Evolutionary conservation across 2,113 vertebrate species (phyloP).

Genomic region (Colossoma macropomum): DNA sequence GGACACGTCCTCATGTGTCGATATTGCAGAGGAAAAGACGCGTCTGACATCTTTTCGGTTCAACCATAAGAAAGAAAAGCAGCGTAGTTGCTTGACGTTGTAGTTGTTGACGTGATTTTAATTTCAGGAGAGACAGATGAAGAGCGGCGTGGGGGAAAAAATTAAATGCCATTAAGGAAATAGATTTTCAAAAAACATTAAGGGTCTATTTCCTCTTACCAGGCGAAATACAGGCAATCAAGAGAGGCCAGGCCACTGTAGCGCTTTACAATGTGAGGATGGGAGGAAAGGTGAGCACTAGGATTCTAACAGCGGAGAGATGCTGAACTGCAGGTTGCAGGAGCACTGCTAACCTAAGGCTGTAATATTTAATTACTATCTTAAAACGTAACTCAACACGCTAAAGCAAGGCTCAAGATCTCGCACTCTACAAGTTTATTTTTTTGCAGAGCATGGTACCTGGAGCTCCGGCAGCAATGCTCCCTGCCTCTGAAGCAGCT

Average conservation of each 20-base stretch:
- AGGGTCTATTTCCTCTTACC: not conserved
- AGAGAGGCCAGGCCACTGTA: not conserved
- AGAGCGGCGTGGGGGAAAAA: not conserved
- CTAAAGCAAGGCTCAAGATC: not conserved
- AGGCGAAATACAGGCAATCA: not conserved
- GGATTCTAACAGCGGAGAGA: not conserved
- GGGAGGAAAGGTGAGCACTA: constrained; percentile 4
- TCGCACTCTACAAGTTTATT: not conserved
- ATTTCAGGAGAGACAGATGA: not conserved
- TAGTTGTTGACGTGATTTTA: not conserved
- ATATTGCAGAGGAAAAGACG: not conserved
- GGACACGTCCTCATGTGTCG: not conserved
- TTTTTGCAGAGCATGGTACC: not conserved
- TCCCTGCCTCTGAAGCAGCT: constrained; percentile 81
- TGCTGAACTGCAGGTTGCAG: not conserved
- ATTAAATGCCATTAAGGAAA: too few relatives aligned
- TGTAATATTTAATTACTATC: not conserved
- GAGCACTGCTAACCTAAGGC: not conserved
- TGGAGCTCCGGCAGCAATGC: constrained; percentile 13
- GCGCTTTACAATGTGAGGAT: not conserved
- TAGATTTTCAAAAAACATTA: not conserved
- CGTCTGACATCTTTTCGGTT: not conserved
- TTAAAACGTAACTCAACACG: not conserved
- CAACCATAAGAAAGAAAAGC: not conserved
- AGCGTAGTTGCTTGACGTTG: not conserved